phyloP scores from a whole-genome alignment of 2,113 vertebrate genomes.

The Carollia perspicillata region DNA sequence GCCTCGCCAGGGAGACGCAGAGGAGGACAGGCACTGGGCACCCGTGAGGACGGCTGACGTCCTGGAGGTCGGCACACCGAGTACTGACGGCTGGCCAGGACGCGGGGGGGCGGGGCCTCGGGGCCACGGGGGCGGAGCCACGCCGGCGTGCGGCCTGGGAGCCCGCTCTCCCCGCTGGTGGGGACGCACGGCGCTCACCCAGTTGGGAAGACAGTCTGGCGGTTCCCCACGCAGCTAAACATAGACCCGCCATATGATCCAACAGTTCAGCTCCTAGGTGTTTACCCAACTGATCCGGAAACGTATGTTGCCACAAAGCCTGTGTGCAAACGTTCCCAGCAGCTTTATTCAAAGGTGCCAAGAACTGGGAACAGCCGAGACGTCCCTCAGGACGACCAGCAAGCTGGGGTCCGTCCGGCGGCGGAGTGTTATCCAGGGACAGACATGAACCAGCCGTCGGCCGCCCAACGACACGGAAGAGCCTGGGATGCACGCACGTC shows the following conservation, averaged over 20 bases:
- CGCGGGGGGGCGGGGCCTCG: too few relatives aligned
- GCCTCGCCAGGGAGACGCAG: background rate
- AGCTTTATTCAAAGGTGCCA: background rate
- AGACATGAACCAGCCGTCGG: fast-evolving
- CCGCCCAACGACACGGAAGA: fast-evolving
- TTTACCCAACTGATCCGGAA: constrained; percentile 10
- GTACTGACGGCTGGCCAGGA: too few relatives aligned
- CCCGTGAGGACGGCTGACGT: fast-evolving
- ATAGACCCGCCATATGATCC: background rate
- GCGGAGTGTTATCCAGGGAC: fast-evolving
- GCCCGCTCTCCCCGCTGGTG: fast-evolving
- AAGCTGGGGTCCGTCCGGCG: background rate
- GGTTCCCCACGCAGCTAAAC: background rate
- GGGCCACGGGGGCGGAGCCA: too few relatives aligned
- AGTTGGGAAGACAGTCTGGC: background rate
- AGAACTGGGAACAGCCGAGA: background rate
- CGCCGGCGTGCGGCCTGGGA: fast-evolving
- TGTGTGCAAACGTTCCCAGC: background rate
- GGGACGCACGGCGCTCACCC: fast-evolving
- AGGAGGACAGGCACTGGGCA: background rate
- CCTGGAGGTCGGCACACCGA: background rate
- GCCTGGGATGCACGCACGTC: fast-evolving
- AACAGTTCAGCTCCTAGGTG: background rate
- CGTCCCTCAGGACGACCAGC: fast-evolving
- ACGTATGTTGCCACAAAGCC: constrained; percentile 2